Evolutionary conservation across 1,140 invertebrate species (phyloP).

Genomic region (Aphaenogaster ashmeadi): DNA sequence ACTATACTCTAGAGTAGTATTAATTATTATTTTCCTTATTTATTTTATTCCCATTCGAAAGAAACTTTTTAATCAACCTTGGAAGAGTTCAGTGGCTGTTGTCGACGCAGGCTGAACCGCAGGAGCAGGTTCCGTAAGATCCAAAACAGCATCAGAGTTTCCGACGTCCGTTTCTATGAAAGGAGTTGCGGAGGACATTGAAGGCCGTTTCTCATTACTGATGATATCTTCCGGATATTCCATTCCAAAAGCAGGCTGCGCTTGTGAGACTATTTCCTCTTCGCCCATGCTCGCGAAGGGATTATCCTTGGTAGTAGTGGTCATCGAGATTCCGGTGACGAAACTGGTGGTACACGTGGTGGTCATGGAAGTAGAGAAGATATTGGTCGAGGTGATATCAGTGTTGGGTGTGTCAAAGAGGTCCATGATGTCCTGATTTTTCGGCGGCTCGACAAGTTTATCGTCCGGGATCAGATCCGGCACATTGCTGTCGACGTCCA

Average conservation of each 20-base stretch:
- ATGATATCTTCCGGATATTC: constrained; percentile 69
- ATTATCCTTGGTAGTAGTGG: constrained; percentile 75
- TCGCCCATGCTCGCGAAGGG: constrained; percentile 76
- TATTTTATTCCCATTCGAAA: not conserved
- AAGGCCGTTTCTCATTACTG: constrained; percentile 75
- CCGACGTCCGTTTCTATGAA: constrained; percentile 38
- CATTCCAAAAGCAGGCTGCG: constrained; percentile 61
- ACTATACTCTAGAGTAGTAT: not conserved
- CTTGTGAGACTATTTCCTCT: constrained; percentile 42
- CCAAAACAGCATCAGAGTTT: constrained; percentile 23
- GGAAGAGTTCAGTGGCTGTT: constrained; percentile 63
- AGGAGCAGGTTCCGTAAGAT: constrained; percentile 50
- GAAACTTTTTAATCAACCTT: constrained; percentile 23
- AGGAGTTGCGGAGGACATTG: constrained; percentile 65
- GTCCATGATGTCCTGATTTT: constrained; percentile 83
- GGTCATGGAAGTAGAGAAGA: constrained; percentile 79
- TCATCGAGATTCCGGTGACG: constrained; percentile 67
- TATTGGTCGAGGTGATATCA: constrained; percentile 74
- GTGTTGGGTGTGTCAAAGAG: constrained; percentile 83
- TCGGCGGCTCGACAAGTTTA: constrained; percentile 53
- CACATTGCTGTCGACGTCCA: constrained; percentile 88
- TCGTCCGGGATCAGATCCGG: constrained; percentile 83
- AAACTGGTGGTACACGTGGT: constrained; percentile 54
- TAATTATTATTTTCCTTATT: not conserved
- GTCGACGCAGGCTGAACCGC: constrained; percentile 80